These are phyloP conservation scores for Charaxes varanes DNA, from an alignment of 1,140 invertebrate species.

Conservation along the genomic window DNA sequence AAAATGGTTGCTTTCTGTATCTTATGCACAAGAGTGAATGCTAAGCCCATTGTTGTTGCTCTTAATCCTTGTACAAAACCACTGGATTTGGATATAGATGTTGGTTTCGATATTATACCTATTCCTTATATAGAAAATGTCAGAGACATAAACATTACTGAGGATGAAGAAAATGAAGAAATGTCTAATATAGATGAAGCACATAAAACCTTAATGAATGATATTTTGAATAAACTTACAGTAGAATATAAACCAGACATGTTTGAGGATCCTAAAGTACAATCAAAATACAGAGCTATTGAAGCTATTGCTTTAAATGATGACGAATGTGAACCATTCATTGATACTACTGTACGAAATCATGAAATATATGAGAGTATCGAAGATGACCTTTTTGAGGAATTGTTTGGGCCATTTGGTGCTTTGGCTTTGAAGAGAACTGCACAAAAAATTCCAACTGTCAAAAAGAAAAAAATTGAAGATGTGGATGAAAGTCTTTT, in stretches of 20 bases:
- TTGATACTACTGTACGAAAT: conserved; percentile 50
- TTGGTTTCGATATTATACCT: conserved; percentile 60
- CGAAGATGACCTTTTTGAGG: conserved; percentile 51
- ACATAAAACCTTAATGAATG: conserved; percentile 43
- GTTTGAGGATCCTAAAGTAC: conserved; percentile 58
- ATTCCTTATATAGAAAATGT: conserved; percentile 61
- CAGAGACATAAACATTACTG: conserved; percentile 32
- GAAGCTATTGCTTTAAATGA: conserved; percentile 56
- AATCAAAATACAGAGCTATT: conserved; percentile 44
- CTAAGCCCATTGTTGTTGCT: conserved; percentile 52
- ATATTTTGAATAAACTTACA: conserved; percentile 38
- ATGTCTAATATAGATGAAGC: conserved; percentile 21
- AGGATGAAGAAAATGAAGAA: conserved; percentile 36
- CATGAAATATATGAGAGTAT: conserved; percentile 34
- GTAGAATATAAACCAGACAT: conserved; percentile 55
- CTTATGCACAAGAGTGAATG: conserved; percentile 47
- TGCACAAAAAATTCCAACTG: conserved; percentile 6
- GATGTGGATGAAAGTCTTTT: conserved; percentile 40
- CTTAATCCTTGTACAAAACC: conserved; percentile 43
- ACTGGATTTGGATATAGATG: conserved; percentile 41
- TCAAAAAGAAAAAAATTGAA: conserved; percentile 39
- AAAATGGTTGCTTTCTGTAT: conserved; percentile 52
- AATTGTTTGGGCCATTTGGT: conserved; percentile 59
- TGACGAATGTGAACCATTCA: conserved; percentile 41
- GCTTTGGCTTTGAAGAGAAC: conserved; percentile 35